Evolutionary conservation across 1,140 invertebrate species (phyloP), one percentile per base, ranked within the genome.

Genomic region (Drosophila prosaltans): DNA sequence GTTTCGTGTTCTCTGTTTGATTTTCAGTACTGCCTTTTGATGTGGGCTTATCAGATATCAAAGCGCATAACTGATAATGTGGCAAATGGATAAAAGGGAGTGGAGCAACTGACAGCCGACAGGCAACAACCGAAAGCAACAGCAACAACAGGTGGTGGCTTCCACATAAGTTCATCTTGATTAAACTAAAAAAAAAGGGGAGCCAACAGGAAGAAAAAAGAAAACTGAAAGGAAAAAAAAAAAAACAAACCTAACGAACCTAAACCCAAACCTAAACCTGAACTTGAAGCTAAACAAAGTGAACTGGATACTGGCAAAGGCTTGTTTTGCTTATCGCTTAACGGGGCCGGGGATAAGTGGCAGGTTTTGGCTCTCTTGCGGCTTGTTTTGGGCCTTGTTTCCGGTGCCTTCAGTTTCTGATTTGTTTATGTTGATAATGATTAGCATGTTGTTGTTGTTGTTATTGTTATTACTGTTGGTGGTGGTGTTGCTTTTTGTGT

Each of bases 21-120:
- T 51, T 51, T 40, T 51, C 21, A 10, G 45, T 30, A 24, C 45
- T 43, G 57, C 67, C 85, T 78, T 89, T 89, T 89, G 84, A 89
- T 89, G 84, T 89, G 85, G 80, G 84, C 80, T 89, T 89, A 89
- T 84, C 78, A 84, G 80, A 89, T 89, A 89, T 89, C 84, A 89
- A 89, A 89, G 84, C 81, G 84, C 84, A 89, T 82, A 89, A 81
- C 84, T 89, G 84, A 89, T 84, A 89, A 89, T 81, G 85, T 75
- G 81, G 80, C 78, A 89, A 84, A 78, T 81, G 74, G 68, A 68
- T 67, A 26, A 51, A 51, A 26, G 45, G 24, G 45, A 51, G 11
- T 4, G 11, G 45, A 8, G 7, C 9, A 24, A 9, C 21, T 26
- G 61, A 36, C 57, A 69, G 45, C 32, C 32, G 32, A 36, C 32